phyloP scores from a whole-genome alignment of 2,888 invertebrate genomes.

The Steinernema scapterisci region DNA sequence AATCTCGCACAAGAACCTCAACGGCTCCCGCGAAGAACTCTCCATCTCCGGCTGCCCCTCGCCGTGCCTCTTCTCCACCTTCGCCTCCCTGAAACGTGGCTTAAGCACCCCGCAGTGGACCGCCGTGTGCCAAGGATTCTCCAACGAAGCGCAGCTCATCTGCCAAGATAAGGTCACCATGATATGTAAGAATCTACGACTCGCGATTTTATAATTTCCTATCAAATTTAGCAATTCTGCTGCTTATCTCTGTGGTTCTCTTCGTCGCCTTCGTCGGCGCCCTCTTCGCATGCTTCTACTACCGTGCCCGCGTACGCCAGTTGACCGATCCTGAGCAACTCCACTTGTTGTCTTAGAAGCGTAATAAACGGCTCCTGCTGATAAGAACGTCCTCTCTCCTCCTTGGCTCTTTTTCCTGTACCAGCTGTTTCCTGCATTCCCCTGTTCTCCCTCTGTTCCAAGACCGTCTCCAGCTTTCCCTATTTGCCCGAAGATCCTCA shows the following conservation, averaged over 20 bases:
- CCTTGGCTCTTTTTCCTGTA: no score
- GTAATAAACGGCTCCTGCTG: no score
- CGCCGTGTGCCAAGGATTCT: not conserved
- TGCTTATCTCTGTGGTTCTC: not conserved
- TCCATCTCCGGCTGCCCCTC: slow-evolving; percentile 35
- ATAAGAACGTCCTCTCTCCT: no score
- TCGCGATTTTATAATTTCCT: not conserved
- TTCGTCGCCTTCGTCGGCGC: slow-evolving; percentile 15
- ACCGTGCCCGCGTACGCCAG: not conserved
- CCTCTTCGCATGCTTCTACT: slow-evolving; percentile 27
- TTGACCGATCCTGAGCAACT: slow-evolving; percentile 8
- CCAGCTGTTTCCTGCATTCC: no score
- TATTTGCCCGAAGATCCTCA: no score
- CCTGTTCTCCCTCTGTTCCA: no score
- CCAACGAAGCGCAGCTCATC: not conserved
- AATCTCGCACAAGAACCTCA: slow-evolving; percentile 36
- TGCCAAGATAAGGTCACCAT: slow-evolving; percentile 28
- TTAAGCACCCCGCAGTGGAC: not conserved
- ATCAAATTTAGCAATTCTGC: not conserved
- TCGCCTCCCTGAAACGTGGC: not conserved
- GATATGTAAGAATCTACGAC: not conserved
- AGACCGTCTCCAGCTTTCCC: no score
- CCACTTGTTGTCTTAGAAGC: not conserved
- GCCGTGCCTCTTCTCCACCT: slow-evolving; percentile 37
- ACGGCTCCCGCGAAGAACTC: slow-evolving; percentile 36